A percentile compares a stretch with the other conserved stretches of the same genome.
These are phyloP conservation scores for Caloenas nicobarica DNA, from an alignment of 2,113 vertebrate genomes.

Conservation along the genomic window DNA sequence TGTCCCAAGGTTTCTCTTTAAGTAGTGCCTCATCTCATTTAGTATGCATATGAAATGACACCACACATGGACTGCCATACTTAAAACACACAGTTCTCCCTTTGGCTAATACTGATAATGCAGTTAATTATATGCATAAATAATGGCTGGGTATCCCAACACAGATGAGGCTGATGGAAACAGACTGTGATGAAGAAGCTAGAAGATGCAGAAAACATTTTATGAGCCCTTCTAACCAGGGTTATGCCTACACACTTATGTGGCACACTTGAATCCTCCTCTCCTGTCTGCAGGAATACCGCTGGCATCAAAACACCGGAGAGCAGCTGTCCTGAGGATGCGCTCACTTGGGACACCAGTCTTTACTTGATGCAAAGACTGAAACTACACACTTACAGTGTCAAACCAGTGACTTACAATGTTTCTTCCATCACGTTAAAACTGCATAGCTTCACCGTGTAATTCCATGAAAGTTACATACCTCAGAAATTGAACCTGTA, in stretches of 20 bases:
- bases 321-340: not conserved
- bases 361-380: not conserved
- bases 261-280: not conserved
- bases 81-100: not conserved
- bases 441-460: not conserved
- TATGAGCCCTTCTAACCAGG: not conserved
- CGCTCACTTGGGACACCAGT: not conserved
- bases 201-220: not conserved
- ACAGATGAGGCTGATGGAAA: not conserved
- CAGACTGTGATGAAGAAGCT: not conserved
- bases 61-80: not conserved
- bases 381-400: not conserved
- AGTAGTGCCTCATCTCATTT: not conserved
- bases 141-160: not conserved
- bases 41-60: not conserved
- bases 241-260: not conserved
- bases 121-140: not conserved
- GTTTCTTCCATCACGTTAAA: not conserved
- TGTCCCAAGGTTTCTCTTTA: not conserved
- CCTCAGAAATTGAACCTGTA: not conserved
- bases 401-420: not conserved
- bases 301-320: accelerated
- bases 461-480: not conserved
- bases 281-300: not conserved
- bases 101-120: not conserved